These are phyloP conservation scores for Hesperia comma DNA, from an alignment of 2,888 invertebrate genomes.

Conservation along the genomic window DNA sequence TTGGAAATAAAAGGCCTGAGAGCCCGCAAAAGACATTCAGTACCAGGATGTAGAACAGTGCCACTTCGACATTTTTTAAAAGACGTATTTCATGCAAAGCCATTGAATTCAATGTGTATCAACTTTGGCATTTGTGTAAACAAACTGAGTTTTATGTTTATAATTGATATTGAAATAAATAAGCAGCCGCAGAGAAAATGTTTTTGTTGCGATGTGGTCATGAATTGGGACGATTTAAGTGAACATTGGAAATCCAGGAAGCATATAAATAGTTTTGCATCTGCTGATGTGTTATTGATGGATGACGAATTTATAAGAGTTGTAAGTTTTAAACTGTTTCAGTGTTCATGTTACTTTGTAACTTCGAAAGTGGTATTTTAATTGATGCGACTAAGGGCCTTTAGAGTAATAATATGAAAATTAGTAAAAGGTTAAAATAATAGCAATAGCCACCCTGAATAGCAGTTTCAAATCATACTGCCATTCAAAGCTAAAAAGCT, in stretches of 20 bases:
- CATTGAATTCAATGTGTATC: constrained; percentile 47
- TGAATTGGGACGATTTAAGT: constrained; percentile 45
- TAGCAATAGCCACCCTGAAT: no score
- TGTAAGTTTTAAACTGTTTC: constrained; percentile 48
- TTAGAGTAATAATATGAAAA: no score
- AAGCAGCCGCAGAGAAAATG: constrained; percentile 53
- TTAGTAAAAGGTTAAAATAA: no score
- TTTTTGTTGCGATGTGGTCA: constrained; percentile 53
- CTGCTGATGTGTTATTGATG: constrained; percentile 47
- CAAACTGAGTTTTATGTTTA: constrained; percentile 51
- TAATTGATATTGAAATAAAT: constrained; percentile 46
- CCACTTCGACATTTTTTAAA: constrained; percentile 41
- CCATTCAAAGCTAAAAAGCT: no score
- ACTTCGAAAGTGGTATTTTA: no score
- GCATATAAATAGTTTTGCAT: constrained; percentile 53
- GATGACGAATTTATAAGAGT: constrained; percentile 58
- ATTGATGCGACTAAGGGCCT: no score
- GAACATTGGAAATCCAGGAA: constrained; percentile 51
- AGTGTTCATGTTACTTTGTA: background rate
- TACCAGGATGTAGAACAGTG: constrained; percentile 39
- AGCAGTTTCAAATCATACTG: no score
- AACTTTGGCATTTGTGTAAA: constrained; percentile 48
- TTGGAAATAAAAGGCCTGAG: constrained; percentile 54
- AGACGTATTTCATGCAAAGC: constrained; percentile 33
- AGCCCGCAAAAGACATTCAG: constrained; percentile 43